Conservation (phyloP, 2,797 vertebrate genomes). For the Neostethus bicornis region DNA sequence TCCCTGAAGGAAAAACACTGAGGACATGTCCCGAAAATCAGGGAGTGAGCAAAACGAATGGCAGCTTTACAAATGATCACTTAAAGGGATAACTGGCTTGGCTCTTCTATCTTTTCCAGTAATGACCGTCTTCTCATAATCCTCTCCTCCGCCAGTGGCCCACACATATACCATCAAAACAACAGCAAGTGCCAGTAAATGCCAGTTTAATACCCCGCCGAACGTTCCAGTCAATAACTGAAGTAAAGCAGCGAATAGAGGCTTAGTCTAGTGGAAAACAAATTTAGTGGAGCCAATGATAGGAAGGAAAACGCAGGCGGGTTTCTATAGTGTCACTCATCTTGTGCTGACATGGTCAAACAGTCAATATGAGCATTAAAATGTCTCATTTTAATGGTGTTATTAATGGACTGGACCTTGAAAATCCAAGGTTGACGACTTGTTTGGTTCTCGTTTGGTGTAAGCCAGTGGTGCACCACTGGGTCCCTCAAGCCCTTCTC, state of each 20-base stretch:
- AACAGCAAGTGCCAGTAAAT: slow-evolving; percentile 15
- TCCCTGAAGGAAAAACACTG: slow-evolving; percentile 53
- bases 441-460: neutral
- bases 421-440: slow-evolving; percentile 27
- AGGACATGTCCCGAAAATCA: slow-evolving; percentile 29
- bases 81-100: slow-evolving; percentile 15
- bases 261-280: slow-evolving; percentile 50
- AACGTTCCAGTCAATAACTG: slow-evolving; percentile 62
- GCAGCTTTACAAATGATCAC: slow-evolving; percentile 34
- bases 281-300: slow-evolving; percentile 16
- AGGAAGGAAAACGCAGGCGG: too few relatives aligned
- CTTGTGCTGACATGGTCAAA: neutral
- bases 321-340: slow-evolving; percentile 30
- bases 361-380: slow-evolving; percentile 4
- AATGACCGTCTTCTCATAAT: slow-evolving; percentile 24
- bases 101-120: slow-evolving; percentile 9
- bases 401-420: slow-evolving; percentile 21
- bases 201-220: slow-evolving; percentile 42
- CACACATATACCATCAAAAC: slow-evolving; percentile 44
- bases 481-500: too few relatives aligned
- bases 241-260: slow-evolving; percentile 52
- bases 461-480: too few relatives aligned
- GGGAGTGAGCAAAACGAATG: slow-evolving; percentile 28
- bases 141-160: slow-evolving; percentile 13
- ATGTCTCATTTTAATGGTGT: slow-evolving; percentile 11